phyloP scores from a whole-genome alignment of 35 echinoderm and acorn worm genomes.

The Hemicentrotus pulcherrimus region DNA sequence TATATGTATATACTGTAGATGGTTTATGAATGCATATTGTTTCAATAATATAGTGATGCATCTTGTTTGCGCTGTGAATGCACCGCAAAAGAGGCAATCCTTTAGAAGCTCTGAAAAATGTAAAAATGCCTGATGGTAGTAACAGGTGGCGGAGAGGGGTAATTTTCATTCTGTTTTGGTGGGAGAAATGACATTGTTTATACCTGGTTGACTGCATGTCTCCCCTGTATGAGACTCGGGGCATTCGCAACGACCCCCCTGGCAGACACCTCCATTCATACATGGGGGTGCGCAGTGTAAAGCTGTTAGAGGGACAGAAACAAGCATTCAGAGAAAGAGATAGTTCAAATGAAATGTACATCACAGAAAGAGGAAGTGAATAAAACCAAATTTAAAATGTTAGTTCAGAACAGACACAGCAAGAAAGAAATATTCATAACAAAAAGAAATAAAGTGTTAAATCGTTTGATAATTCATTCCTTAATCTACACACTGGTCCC shows the following conservation, averaged over 20 bases:
- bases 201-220: slow-evolving; percentile 60
- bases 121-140: neutral
- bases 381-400: neutral
- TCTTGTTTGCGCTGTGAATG: too few relatives aligned
- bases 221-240: slow-evolving; percentile 64
- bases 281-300: slow-evolving; percentile 61
- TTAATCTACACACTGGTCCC: too few relatives aligned
- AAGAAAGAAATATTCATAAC: neutral
- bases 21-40: neutral
- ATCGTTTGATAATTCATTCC: too few relatives aligned
- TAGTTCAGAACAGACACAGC: neutral
- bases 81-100: neutral
- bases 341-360: neutral
- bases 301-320: slow-evolving; percentile 54
- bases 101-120: neutral
- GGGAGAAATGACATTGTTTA: neutral
- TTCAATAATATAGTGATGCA: neutral
- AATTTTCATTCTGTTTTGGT: neutral
- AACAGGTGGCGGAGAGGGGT: neutral
- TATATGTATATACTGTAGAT: neutral
- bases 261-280: slow-evolving; percentile 67
- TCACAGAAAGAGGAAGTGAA: neutral
- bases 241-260: slow-evolving; percentile 63
- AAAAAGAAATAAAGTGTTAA: too few relatives aligned
- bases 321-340: neutral